Evolutionary conservation across 2,113 vertebrate species (phyloP), one percentile per base, ranked within the genome.

Genomic region (Mystacornis crossleyi): DNA sequence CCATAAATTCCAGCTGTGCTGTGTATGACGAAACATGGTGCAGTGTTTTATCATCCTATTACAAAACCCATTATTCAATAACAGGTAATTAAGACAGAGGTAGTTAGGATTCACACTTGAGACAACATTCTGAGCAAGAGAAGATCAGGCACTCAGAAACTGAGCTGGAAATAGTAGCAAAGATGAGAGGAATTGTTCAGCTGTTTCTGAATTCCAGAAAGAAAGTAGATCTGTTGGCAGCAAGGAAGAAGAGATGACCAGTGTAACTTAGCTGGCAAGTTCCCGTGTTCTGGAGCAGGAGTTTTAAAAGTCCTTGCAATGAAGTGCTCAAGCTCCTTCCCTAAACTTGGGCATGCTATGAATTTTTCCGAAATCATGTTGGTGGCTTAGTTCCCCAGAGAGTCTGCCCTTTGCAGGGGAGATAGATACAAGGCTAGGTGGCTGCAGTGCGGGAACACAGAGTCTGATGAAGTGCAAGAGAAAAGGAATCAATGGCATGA

Each of bases 401-500:
- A 38, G 36, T 21, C 33, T 73, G 9, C 20, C 12, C 10, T 57
- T 81, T 48, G 11, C 20, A 34, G 23, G 23, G 26, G 19, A 71
- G 18, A 36, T 15, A 53, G 75, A 14, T 40, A 0, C 2, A 58
- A 85, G n/a, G 28, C 3, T 47, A 7, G 19, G 14, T 66, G 36
- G 8, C 29, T 81, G 73, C 2, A 9, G 17, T 36, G 17, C 36
- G n/a, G 73, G 33, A 71, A 42, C 21, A 16, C 0, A 1, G 17
- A 47, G 19, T 38, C 29, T 3, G 10, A 21, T 0, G 0, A 55
- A 80, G 25, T 2, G 8, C 15, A n/a, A 61, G 71, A 28, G 42
- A 57, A 58, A 53, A 78, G 23, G n/a, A 38, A 55, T 1, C 7
- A 71, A 21, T 26, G 3, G 4, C 0, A 3, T 19, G 25, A 13